Conservation (phyloP, 2,113 vertebrate genomes). For the Dromaius novaehollandiae region DNA sequence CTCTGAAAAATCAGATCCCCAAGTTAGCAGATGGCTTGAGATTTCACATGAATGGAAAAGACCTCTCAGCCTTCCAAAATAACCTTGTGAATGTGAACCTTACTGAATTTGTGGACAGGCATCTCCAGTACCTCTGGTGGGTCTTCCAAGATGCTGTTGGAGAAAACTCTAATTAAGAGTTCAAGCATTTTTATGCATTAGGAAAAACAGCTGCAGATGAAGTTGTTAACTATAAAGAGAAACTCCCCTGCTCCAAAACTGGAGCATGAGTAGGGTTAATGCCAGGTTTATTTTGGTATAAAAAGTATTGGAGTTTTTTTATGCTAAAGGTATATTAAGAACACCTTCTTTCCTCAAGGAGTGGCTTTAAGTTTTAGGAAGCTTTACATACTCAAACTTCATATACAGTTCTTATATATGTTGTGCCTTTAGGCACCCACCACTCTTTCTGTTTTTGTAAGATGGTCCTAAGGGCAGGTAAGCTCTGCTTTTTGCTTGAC, state of each 20-base stretch:
- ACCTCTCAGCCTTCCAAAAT: background rate
- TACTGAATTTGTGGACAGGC: background rate
- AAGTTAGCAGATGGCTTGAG: background rate
- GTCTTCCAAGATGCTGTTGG: background rate
- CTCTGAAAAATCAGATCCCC: background rate
- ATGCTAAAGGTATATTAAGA: slow-evolving; percentile 16
- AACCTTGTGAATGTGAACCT: background rate
- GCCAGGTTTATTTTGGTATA: slow-evolving; percentile 31
- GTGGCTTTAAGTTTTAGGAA: background rate
- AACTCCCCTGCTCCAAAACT: background rate
- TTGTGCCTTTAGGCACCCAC: background rate
- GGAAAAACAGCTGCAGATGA: background rate
- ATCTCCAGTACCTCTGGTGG: background rate
- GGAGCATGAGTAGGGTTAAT: background rate
- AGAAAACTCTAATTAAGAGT: background rate
- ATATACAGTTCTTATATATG: accelerated
- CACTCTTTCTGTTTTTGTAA: background rate
- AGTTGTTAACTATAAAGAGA: background rate
- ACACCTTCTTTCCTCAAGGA: background rate
- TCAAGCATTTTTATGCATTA: background rate
- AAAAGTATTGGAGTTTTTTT: background rate
- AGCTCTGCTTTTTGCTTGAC: background rate
- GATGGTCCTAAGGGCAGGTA: background rate
- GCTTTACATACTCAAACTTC: background rate
- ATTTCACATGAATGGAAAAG: background rate